A percentile compares a stretch with the other conserved stretches of the same genome.
Conservation (phyloP, 1,140 invertebrate species). For the Drosophila dunni region DNA sequence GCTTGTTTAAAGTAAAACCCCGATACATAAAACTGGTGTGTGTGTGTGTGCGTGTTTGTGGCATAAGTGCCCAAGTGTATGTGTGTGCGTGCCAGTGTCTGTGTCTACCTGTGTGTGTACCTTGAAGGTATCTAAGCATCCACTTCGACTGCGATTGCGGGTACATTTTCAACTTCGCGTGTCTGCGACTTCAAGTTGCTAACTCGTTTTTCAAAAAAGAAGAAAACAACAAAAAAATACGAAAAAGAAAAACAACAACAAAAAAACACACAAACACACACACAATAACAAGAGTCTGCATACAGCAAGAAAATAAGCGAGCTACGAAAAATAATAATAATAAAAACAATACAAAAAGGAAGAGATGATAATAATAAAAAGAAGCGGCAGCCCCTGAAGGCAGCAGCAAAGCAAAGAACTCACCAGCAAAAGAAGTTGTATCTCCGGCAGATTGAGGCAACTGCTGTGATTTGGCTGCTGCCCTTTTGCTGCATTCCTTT, state of each 20-base stretch:
- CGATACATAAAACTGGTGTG: neutral
- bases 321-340: conserved; percentile 45
- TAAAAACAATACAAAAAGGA: conserved; percentile 40
- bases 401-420: conserved; percentile 42
- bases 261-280: too few species aligned
- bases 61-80: neutral
- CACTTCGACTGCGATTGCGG: conserved; percentile 49
- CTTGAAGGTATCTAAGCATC: conserved; percentile 81
- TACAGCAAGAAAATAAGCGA: conserved; percentile 68
- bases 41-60: neutral
- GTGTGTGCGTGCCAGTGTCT: neutral
- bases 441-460: conserved; percentile 46
- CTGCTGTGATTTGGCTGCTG: conserved; percentile 60
- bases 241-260: conserved; percentile 31
- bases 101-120: conserved; percentile 50
- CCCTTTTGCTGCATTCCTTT: conserved; percentile 74
- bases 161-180: conserved; percentile 51
- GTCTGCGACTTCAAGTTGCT: conserved; percentile 64
- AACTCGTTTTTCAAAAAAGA: conserved; percentile 74
- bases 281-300: conserved; percentile 65
- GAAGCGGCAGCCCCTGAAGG: neutral
- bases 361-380: conserved; percentile 31
- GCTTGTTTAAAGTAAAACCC: conserved; percentile 4
- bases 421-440: conserved; percentile 40
- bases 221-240: conserved; percentile 4